A percentile compares a stretch with the other conserved stretches of the same genome.
Evolutionary conservation across 92 coral and sea anemone genomes (phyloP).

Genomic region (Parazoanthus darwini): DNA sequence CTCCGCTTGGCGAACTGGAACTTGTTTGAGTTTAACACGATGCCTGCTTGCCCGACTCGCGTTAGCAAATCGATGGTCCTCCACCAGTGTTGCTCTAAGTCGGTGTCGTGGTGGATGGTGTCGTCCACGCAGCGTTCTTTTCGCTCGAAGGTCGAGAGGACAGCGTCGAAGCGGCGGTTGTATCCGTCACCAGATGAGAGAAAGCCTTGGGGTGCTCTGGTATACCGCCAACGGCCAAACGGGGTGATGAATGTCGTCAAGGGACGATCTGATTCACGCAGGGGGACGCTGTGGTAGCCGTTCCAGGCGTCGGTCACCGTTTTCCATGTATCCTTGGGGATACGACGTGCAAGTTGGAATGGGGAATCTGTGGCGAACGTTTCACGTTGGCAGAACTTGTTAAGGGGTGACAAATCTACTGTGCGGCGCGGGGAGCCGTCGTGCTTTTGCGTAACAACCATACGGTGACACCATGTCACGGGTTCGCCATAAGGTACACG

Average conservation of each 20-base stretch:
- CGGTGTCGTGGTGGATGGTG: conserved; percentile 71
- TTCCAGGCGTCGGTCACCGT: conserved; percentile 65
- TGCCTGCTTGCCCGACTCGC: conserved; percentile 73
- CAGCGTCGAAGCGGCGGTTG: conserved; percentile 74
- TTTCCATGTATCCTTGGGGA: conserved; percentile 64
- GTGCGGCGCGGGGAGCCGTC: conserved; percentile 75
- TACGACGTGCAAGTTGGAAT: conserved; percentile 59
- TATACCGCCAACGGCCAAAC: conserved; percentile 77
- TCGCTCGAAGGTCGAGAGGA: conserved; percentile 63
- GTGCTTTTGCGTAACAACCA: conserved; percentile 66
- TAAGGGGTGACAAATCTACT: conserved; percentile 56
- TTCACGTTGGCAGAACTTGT: conserved; percentile 55
- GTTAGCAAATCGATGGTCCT: conserved; percentile 77
- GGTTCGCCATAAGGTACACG: conserved; percentile 71
- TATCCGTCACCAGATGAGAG: conserved; percentile 69
- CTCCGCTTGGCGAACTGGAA: conserved; percentile 63
- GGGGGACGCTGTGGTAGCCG: conserved; percentile 10
- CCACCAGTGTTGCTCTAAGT: conserved; percentile 85
- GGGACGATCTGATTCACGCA: conserved; percentile 3
- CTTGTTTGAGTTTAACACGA: conserved; percentile 69
- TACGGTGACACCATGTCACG: conserved; percentile 69
- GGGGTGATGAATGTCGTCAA: conserved; percentile 63
- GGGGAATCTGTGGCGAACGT: conserved; percentile 60
- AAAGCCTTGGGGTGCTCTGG: conserved; percentile 78
- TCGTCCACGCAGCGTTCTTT: conserved; percentile 78